phyloP scores from a whole-genome alignment of 2,888 invertebrate species.

The Melolontha melolontha region DNA sequence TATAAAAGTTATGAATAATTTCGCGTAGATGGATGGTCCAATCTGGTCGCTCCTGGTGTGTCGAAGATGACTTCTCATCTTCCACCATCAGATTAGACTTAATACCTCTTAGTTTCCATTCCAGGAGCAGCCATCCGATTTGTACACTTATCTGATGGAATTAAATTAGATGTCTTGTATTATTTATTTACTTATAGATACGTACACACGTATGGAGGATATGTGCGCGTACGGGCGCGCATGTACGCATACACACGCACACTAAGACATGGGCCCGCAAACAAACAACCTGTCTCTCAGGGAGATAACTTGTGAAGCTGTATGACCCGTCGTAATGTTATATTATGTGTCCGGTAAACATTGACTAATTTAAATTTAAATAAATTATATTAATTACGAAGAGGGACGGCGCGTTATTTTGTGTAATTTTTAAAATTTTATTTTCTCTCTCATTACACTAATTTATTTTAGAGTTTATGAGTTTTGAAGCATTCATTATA shows the following conservation, averaged over 20 bases:
- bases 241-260: background rate
- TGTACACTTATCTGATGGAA: slow-evolving; percentile 51
- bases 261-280: background rate
- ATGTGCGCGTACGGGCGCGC: slow-evolving; percentile 4
- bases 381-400: slow-evolving; percentile 12
- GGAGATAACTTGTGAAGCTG: slow-evolving; percentile 21
- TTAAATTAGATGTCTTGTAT: slow-evolving; percentile 52
- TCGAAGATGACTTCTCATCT: slow-evolving; percentile 56
- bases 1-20: slow-evolving; percentile 60
- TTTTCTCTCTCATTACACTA: background rate
- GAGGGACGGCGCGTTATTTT: background rate
- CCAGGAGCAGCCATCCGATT: slow-evolving; percentile 51
- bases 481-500: background rate
- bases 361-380: slow-evolving; percentile 32
- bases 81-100: slow-evolving; percentile 60
- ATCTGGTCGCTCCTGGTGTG: slow-evolving; percentile 57
- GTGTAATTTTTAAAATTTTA: background rate
- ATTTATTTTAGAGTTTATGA: background rate
- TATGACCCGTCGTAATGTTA: slow-evolving; percentile 10
- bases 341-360: slow-evolving; percentile 14
- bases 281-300: slow-evolving; percentile 11
- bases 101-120: slow-evolving; percentile 57
- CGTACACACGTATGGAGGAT: slow-evolving; percentile 26
- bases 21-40: slow-evolving; percentile 62
- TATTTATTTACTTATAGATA: slow-evolving; percentile 47